Conservation (phyloP, 2,113 vertebrate genomes). For the Oreochromis spilurus region DNA sequence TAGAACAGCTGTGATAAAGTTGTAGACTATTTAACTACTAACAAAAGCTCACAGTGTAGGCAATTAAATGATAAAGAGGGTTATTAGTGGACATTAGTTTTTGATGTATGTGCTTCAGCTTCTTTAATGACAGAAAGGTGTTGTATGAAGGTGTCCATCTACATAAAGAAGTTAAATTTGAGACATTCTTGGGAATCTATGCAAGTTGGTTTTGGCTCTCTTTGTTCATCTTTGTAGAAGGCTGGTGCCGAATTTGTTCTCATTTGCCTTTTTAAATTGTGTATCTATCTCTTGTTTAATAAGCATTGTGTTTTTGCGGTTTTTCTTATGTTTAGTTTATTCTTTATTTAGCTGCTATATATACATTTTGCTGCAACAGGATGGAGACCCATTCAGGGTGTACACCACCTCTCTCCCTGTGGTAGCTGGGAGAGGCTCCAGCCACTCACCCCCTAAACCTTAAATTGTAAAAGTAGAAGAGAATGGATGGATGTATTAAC, state of each 20-base stretch:
- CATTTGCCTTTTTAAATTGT: not conserved
- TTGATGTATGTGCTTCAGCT: not conserved
- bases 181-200: not conserved
- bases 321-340: not conserved
- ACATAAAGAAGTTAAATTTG: not conserved
- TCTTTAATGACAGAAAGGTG: not conserved
- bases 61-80: slow-evolving; percentile 28
- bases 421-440: not conserved
- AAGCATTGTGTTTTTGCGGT: not conserved
- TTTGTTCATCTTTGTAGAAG: not conserved
- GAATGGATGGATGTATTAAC: not conserved
- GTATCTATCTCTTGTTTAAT: not conserved
- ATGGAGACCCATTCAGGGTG: not conserved
- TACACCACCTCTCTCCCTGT: not conserved
- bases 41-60: not conserved
- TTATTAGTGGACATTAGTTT: slow-evolving; percentile 26
- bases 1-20: not conserved
- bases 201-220: not conserved
- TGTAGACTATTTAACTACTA: not conserved
- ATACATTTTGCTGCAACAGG: not conserved
- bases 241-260: not conserved
- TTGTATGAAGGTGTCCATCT: not conserved
- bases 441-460: not conserved
- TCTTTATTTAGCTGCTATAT: not conserved
- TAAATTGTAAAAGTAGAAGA: not conserved